Evolutionary conservation across 2,113 vertebrate species (phyloP), one percentile per base, ranked within the genome.

Genomic region (Ochotona curzoniae): DNA sequence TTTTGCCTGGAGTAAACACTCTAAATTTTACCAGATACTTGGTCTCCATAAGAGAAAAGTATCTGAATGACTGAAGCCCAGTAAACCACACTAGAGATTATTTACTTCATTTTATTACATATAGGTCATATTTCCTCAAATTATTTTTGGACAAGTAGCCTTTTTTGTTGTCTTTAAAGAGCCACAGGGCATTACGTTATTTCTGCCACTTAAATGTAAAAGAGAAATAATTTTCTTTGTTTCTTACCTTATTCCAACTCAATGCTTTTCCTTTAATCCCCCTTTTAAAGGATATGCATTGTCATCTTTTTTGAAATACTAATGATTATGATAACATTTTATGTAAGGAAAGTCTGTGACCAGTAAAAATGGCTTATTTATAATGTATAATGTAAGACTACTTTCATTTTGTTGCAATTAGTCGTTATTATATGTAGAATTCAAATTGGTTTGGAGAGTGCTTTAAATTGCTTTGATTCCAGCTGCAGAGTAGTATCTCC

Each of bases 391-490:
- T 87, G 85, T 87, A 86, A 70, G 17, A 17, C 60, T 90, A 13
- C 92, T 25, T 86, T 86, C 38, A 84, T 85, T 78, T 32, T 69
- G 15, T 20, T 85, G n/a, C 28, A 75, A 82, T 47, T 88, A 87
- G 49, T 73, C 14, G 87, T 83, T 89, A 92, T 69, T 78, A 57
- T 47, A 66, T 83, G 30, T 75, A 82, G 87, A 94, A 57, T 26
- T 30, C 75, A 64, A 38, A 47, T 95, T n/a, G 61, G 28, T 87
- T 95, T 91, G 8, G 15, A 15, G 21, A 80, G 15, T 60, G 30
- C n/a, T 70, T 70, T 84, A 89, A 85, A 86, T 79, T 89, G 23
- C 61, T 57, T 91, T 80, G 9, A 51, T 87, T 83, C 81, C 76
- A 96, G 38, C 23, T 30, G 87, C 83, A 94, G 90, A 14, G 28